phyloP scores from a whole-genome alignment of 2,797 vertebrate species.

The Gymnothorax reevesii region DNA sequence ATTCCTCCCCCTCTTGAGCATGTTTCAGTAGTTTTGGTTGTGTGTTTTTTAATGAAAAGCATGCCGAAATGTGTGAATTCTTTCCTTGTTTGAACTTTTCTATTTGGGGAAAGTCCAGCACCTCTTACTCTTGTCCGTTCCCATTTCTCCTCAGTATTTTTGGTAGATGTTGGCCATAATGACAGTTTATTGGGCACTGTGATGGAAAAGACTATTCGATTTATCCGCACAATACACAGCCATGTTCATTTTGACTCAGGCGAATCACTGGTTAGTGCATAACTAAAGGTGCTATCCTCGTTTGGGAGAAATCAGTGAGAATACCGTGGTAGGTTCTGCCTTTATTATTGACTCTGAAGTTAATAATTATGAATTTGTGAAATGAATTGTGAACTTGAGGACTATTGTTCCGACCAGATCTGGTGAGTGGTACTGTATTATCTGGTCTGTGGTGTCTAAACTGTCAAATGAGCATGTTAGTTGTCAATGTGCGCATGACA shows the following conservation, averaged over 20 bases:
- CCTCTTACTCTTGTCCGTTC: background rate
- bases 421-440: background rate
- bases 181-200: background rate
- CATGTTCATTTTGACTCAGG: background rate
- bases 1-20: background rate
- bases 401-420: background rate
- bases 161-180: background rate
- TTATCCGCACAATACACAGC: background rate
- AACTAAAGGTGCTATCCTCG: background rate
- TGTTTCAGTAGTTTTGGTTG: conserved; percentile 7
- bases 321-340: background rate
- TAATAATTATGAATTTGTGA: background rate
- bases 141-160: background rate
- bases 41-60: background rate
- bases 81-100: background rate
- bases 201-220: background rate
- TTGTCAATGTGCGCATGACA: background rate
- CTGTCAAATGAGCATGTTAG: background rate
- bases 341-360: background rate
- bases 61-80: background rate
- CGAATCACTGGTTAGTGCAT: background rate
- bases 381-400: background rate
- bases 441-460: background rate
- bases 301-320: background rate
- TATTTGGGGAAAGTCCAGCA: background rate